Evolutionary conservation across 2,888 invertebrate species (phyloP).

Genomic region (Diarsia mendica): DNA sequence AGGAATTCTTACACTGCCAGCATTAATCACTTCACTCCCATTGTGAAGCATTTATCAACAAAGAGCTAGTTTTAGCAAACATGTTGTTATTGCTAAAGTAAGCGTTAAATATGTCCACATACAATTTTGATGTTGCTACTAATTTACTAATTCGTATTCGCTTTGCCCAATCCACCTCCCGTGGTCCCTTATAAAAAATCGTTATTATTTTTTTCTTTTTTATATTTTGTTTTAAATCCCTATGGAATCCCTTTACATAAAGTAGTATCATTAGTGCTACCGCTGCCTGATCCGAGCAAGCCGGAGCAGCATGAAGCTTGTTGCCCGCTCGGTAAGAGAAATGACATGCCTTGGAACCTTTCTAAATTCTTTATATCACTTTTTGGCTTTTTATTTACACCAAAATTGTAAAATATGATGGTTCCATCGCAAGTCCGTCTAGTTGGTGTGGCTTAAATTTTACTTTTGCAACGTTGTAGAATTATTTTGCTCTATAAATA

Average conservation of each 20-base stretch:
- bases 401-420: constrained; percentile 58
- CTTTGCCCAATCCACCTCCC: constrained; percentile 86
- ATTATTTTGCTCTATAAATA: constrained; percentile 70
- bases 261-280: constrained; percentile 94
- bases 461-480: constrained; percentile 75
- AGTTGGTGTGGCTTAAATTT: constrained; percentile 84
- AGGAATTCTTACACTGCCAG: constrained; percentile 50
- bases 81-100: constrained; percentile 75
- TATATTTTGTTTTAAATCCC: constrained; percentile 85
- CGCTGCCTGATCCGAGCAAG: constrained; percentile 96
- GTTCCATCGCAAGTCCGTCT: constrained; percentile 79
- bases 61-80: constrained; percentile 68
- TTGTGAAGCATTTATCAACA: constrained; percentile 69
- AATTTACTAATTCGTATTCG: constrained; percentile 90
- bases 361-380: constrained; percentile 48
- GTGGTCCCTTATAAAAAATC: constrained; percentile 77
- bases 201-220: constrained; percentile 77
- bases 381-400: constrained; percentile 58
- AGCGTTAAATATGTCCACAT: constrained; percentile 78
- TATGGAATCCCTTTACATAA: constrained; percentile 81
- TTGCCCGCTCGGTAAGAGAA: constrained; percentile 95
- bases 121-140: constrained; percentile 85
- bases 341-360: constrained; percentile 75
- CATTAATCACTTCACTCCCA: constrained; percentile 69
- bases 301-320: constrained; percentile 97